A percentile compares a stretch with the other conserved stretches of the same genome.
Conservation (phyloP, 2,888 invertebrate species). For the Cephonodes hylas region DNA sequence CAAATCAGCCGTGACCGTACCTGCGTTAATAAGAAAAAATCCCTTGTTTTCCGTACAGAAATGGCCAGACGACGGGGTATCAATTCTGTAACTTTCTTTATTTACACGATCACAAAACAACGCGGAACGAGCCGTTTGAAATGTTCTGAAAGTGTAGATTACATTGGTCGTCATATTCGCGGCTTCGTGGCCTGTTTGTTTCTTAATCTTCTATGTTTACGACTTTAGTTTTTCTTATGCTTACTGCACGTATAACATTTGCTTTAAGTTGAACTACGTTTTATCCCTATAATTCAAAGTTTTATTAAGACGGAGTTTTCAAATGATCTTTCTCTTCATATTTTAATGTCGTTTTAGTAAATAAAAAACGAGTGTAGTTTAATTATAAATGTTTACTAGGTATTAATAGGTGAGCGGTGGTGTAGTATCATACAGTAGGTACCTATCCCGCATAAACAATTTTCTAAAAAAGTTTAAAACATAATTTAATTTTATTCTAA, state of each 20-base stretch:
- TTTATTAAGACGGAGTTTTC: too few species aligned
- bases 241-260: neutral
- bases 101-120: constrained; percentile 29
- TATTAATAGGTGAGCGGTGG: too few species aligned
- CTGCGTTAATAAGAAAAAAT: constrained; percentile 46
- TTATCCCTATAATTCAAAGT: too few species aligned
- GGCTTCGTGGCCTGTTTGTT: neutral
- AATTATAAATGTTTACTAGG: too few species aligned
- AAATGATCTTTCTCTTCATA: too few species aligned
- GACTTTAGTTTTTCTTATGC: neutral
- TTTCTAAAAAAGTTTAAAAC: too few species aligned
- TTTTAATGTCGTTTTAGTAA: too few species aligned
- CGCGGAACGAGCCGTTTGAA: neutral
- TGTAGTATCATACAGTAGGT: too few species aligned
- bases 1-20: constrained; percentile 57
- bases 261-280: too few species aligned
- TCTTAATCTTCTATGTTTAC: neutral
- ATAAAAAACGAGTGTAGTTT: too few species aligned
- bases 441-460: too few species aligned
- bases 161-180: neutral
- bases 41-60: constrained; percentile 35
- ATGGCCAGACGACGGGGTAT: constrained; percentile 40
- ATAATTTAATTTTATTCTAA: too few species aligned
- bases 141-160: constrained; percentile 14
- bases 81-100: constrained; percentile 53